Conservation (phyloP, 2,113 vertebrate genomes). For the Periophthalmodon schlosseri region DNA sequence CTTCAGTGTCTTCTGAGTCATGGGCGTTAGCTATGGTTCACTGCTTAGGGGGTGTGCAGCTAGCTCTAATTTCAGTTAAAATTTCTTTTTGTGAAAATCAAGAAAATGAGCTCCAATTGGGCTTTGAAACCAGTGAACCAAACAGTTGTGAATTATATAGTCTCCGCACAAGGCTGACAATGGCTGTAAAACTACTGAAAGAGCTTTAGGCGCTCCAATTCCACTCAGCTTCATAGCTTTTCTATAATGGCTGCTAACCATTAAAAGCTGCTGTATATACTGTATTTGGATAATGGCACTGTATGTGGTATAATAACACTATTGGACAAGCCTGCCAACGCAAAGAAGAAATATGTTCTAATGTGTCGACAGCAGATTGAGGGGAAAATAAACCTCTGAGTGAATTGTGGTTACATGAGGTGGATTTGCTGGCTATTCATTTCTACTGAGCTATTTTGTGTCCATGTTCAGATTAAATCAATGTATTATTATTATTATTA, state of each 20-base stretch:
- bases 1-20: neutral
- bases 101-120: slow-evolving; percentile 27
- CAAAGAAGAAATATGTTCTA: neutral
- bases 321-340: slow-evolving; percentile 9
- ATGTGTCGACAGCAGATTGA: neutral
- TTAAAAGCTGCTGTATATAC: slow-evolving; percentile 27
- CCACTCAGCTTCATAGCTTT: slow-evolving; percentile 32
- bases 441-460: neutral
- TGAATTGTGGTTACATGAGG: slow-evolving; percentile 11
- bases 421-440: slow-evolving; percentile 41
- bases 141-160: slow-evolving; percentile 39
- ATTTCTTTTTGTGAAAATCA: neutral
- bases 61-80: neutral
- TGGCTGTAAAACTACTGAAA: slow-evolving; percentile 28
- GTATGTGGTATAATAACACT: slow-evolving; percentile 17
- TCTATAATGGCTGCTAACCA: slow-evolving; percentile 37
- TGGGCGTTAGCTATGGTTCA: neutral
- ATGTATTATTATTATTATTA: no score
- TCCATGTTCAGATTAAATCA: neutral
- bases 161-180: slow-evolving; percentile 14
- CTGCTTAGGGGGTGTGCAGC: neutral
- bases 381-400: slow-evolving; percentile 7
- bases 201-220: slow-evolving; percentile 26
- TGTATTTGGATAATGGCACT: slow-evolving; percentile 21
- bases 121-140: neutral